Percentiles rank a stretch among this genome's conserved stretches.
phyloP scores from a whole-genome alignment of 2,888 invertebrate genomes.

The Geophilus truncorum region DNA sequence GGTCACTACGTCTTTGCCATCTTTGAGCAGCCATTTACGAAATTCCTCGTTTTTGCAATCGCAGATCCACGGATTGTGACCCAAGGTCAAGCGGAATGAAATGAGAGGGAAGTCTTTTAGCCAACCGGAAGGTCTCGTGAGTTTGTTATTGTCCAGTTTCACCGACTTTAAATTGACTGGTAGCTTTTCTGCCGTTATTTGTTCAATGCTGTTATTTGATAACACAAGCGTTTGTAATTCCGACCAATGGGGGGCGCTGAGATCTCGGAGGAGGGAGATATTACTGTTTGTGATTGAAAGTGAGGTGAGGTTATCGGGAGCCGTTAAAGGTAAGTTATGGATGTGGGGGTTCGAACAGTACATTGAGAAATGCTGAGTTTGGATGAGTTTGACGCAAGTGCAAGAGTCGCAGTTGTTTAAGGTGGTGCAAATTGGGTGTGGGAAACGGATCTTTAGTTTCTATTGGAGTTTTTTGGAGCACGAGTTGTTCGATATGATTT shows the following conservation, averaged over 20 bases:
- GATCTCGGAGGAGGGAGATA: conserved; percentile 39
- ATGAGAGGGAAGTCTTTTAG: conserved; percentile 37
- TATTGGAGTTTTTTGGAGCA: background rate
- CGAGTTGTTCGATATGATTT: background rate
- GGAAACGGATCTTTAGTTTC: background rate
- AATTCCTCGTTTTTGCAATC: conserved; percentile 56
- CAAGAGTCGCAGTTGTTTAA: conserved; percentile 47
- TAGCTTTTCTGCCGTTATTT: conserved; percentile 36
- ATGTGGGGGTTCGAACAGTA: conserved; percentile 40
- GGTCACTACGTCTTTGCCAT: conserved; percentile 41
- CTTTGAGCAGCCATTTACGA: conserved; percentile 57
- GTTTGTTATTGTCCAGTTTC: conserved; percentile 43
- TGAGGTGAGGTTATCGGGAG: conserved; percentile 43
- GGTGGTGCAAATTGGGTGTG: background rate
- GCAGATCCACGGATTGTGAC: conserved; percentile 65
- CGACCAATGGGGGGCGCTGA: conserved; percentile 11
- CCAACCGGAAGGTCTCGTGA: conserved; percentile 48
- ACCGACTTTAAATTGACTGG: conserved; percentile 41
- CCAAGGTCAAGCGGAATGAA: conserved; percentile 47
- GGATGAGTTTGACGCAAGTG: conserved; percentile 53
- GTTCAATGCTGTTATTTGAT: conserved; percentile 7
- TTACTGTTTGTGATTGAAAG: conserved; percentile 42
- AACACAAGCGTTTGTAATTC: conserved; percentile 31
- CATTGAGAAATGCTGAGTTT: conserved; percentile 39
- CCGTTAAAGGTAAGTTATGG: conserved; percentile 39